Base-by-base conservation (phyloP, 2,888 invertebrate species). In the Stenolophus ochropezus region DNA sequence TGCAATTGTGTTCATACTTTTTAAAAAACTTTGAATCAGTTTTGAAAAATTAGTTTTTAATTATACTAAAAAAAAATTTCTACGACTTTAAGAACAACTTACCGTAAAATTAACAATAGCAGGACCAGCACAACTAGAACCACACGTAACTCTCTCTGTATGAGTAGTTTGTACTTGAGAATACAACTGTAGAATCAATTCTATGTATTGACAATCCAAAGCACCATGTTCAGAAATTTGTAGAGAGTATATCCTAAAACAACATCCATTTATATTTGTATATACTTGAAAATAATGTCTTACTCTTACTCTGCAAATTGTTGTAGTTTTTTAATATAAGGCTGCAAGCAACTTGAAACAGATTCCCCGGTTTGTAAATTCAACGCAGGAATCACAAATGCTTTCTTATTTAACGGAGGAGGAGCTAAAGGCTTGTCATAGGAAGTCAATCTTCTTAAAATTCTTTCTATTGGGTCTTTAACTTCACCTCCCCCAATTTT, bases 141-240 rank as follows among this genome's bases (percentile, higher is more conserved):
- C 90, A 86, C 93, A 93, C 1, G 91, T 90, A 85, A 91, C 89
- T 33, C 89, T 90, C 58, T 90, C 89, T 2, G 89, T n/a, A n/a
- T n/a, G n/a, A n/a, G n/a, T 88, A 83, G 91, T 90, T 77, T 82
- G 83, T 85, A 87, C 83, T 86, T 86, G 71, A 86, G 82, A 58
- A 87, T 93, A 94, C 56, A 94, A 88, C 47, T 91, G 90, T 0
- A 93, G 93, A 27, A 93, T 88, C 73, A 93, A 87, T 84, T 93
- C 93, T 82, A 92, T 87, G 85, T 93, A 94, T 53, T 90, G 91
- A 82, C 92, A 92, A 88, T 95, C 94, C 6, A 94, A 87, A 0
- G 93, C 92, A 65, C 93, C 93, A 82, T 94, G 91, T 86, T 94
- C 93, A 0, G 93, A 92, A 11, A 93, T 89, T 83, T 91, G 90